Conservation (phyloP, 1,140 invertebrate species). For the Stenopsyche tienmushanensis region DNA sequence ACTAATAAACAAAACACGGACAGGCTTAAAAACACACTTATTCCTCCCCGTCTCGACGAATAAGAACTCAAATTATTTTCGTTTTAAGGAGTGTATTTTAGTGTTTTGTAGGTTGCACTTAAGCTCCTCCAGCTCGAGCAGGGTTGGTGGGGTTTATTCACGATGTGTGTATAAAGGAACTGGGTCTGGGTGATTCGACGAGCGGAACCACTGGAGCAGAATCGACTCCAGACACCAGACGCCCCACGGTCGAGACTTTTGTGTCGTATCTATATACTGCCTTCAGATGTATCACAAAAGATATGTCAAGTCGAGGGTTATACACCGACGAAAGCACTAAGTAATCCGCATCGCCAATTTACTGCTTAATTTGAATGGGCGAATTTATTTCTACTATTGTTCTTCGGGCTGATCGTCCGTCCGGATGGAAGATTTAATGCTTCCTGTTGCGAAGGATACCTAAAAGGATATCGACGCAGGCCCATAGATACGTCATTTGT, state of each 20-base stretch:
- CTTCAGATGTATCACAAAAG: background rate
- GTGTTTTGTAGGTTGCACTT: background rate
- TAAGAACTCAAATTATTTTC: background rate
- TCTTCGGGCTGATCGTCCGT: background rate
- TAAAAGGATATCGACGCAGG: background rate
- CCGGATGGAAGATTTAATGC: background rate
- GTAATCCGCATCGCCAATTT: too few species aligned
- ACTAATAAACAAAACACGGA: conserved; percentile 36
- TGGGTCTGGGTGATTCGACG: conserved; percentile 32
- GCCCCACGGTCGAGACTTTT: conserved; percentile 37
- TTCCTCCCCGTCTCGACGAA: background rate
- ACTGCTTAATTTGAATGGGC: conserved; percentile 4
- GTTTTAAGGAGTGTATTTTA: background rate
- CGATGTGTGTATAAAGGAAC: conserved; percentile 34
- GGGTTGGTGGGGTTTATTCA: conserved; percentile 21
- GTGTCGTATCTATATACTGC: conserved; percentile 13
- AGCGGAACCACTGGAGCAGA: conserved; percentile 36
- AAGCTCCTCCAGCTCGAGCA: too few species aligned
- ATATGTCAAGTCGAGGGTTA: background rate
- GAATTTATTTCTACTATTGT: conserved; percentile 7
- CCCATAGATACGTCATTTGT: background rate
- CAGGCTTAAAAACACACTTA: background rate
- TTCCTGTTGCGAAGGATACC: background rate
- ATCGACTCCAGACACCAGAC: conserved; percentile 38
- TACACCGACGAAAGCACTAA: too few species aligned